These are phyloP conservation scores for Chunga burmeisteri DNA, from an alignment of 2,113 vertebrate genomes.

Conservation along the genomic window DNA sequence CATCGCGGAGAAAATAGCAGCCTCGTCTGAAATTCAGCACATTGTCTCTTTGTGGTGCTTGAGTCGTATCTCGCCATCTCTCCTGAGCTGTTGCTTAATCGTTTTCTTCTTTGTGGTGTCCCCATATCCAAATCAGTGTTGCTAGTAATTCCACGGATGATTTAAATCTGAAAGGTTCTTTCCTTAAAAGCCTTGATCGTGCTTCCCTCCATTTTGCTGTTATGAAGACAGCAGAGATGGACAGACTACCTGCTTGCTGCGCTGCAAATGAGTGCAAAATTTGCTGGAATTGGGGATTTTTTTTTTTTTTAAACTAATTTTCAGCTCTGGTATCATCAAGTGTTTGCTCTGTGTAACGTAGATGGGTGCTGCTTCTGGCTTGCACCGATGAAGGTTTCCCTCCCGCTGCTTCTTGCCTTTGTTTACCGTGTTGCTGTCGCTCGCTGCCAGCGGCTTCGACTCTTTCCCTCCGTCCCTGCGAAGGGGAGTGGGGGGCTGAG, in stretches of 20 bases:
- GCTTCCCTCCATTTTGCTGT: conserved; percentile 40
- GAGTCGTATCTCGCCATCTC: neutral
- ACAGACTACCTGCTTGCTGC: neutral
- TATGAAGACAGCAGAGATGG: neutral
- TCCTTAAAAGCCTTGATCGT: accelerated
- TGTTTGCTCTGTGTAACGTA: neutral
- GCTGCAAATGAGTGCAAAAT: neutral
- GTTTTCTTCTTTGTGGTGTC: neutral
- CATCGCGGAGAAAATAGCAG: neutral
- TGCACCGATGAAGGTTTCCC: neutral
- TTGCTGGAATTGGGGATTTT: neutral
- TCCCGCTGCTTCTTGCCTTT: neutral
- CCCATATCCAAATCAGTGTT: neutral
- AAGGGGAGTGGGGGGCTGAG: neutral
- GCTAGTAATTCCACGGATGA: neutral
- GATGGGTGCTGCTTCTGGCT: neutral
- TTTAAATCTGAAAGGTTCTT: neutral
- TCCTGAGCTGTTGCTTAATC: neutral
- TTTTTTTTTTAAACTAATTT: neutral
- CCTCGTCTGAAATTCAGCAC: neutral
- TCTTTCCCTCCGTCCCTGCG: neutral
- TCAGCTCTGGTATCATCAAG: neutral
- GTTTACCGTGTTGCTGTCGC: neutral
- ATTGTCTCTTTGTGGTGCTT: neutral
- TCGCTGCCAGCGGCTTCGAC: neutral